A percentile compares a stretch with the other conserved stretches of the same genome.
Evolutionary conservation across 2,113 vertebrate genomes (phyloP).

Genomic region (Calypte anna): DNA sequence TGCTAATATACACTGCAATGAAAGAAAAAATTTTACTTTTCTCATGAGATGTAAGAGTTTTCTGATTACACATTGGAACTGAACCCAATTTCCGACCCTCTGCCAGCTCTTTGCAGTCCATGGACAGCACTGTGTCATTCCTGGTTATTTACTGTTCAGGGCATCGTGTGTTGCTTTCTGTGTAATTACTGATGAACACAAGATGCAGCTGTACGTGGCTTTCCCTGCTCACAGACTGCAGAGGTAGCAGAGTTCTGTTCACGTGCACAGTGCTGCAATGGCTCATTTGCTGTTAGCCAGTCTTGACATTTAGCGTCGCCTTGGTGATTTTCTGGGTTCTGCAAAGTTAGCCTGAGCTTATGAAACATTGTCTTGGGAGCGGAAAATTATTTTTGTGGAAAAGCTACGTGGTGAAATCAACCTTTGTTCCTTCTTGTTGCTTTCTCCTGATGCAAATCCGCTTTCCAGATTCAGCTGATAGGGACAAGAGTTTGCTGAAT

Average conservation of each 20-base stretch:
- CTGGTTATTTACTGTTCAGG: background rate
- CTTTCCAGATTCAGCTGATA: background rate
- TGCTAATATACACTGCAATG: background rate
- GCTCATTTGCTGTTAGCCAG: conserved; percentile 40
- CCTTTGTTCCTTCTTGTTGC: background rate
- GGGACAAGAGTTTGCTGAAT: background rate
- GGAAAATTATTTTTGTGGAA: background rate
- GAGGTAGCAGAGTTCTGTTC: background rate
- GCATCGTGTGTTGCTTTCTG: background rate
- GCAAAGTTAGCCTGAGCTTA: conserved; percentile 48
- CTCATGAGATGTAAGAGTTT: background rate
- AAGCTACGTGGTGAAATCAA: background rate
- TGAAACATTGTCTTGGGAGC: background rate
- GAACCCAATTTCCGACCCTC: background rate
- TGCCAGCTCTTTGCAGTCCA: background rate
- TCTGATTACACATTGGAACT: background rate
- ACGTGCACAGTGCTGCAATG: conserved; percentile 1
- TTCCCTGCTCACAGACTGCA: background rate
- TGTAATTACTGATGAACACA: background rate
- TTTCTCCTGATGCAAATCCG: background rate
- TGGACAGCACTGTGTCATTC: background rate
- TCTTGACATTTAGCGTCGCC: conserved; percentile 63
- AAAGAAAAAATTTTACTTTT: background rate
- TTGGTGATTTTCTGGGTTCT: conserved; percentile 57
- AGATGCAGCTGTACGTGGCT: background rate